Evolutionary conservation across 2,888 invertebrate genomes (phyloP), one percentile per base, ranked within the genome.

Genomic region (Andrena dorsata): DNA sequence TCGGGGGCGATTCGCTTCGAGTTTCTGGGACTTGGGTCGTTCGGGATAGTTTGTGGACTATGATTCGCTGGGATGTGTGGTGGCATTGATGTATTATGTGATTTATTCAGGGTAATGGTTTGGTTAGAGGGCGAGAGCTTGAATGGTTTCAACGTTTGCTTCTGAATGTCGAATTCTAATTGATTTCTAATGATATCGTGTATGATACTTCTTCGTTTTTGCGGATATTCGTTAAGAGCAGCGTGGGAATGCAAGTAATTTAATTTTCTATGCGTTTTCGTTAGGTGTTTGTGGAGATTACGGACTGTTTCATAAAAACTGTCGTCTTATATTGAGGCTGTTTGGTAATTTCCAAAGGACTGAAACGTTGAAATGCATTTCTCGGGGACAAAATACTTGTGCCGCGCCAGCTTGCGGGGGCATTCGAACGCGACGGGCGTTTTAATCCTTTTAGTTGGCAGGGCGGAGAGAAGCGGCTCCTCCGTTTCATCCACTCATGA

Each of bases 401-500:
- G 30, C 64, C 64, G 20, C 47, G 65, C 6, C 10, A 58, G 13
- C 35, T 32, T 16, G 63, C 2, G 13, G 20, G 35, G 35, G 49
- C n/a, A 66, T 76, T 63, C 63, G 68, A 78, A 86, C 58, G 76
- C 82, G 76, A 77, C 76, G 78, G 74, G 69, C 80, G 76, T 81
- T 78, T 88, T 86, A 88, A 88, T 88, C 86, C 85, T 70, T 80
- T 87, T 85, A 86, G 47, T 35, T 58, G 8, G 5, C 30, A 47
- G 51, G 7, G 73, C 8, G 58, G 51, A 35, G 82, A 76, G 75
- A 78, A 70, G 13, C 41, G 26, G 32, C 56, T 53, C 64, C 61
- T 74, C 68, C 74, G 64, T 71, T 85, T 84, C 80, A 90, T 90
- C 89, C 91, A 84, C 83, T 92, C 90, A 87, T 80, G 74, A 89